Conservation (phyloP, 2,888 invertebrate species). For the Augochlorella aurata region DNA sequence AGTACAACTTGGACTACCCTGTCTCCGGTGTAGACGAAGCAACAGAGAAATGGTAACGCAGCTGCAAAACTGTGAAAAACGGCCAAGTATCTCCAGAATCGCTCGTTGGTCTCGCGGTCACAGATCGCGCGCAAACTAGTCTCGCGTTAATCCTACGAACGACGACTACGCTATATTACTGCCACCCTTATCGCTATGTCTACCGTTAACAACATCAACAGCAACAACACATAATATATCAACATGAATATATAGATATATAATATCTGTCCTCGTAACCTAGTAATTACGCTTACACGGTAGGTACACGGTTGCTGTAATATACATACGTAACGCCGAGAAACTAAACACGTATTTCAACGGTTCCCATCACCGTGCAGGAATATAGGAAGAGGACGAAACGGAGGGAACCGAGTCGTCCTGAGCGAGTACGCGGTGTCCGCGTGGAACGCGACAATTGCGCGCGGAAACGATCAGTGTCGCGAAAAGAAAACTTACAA, state of each 20-base stretch:
- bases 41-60: not conserved
- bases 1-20: not conserved
- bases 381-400: slow-evolving; percentile 54
- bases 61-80: not conserved
- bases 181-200: slow-evolving; percentile 62
- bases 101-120: slow-evolving; percentile 10
- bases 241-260: slow-evolving; percentile 71
- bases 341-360: not conserved
- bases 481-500: slow-evolving; percentile 2
- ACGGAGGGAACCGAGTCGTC: slow-evolving; percentile 37
- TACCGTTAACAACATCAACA: slow-evolving; percentile 81
- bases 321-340: slow-evolving; percentile 33
- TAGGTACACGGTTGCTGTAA: slow-evolving; percentile 50
- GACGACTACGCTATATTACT: slow-evolving; percentile 56
- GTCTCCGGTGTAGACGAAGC: not conserved
- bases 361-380: slow-evolving; percentile 23
- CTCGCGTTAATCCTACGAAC: slow-evolving; percentile 50
- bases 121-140: slow-evolving; percentile 36
- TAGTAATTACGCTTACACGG: slow-evolving; percentile 57
- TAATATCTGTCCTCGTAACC: slow-evolving; percentile 63
- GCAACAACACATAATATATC: slow-evolving; percentile 81
- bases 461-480: slow-evolving; percentile 7
- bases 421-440: slow-evolving; percentile 30
- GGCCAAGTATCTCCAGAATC: not conserved
- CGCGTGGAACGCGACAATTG: slow-evolving; percentile 5